Percentiles rank a stretch among this genome's conserved stretches.
Evolutionary conservation across 2,797 vertebrate genomes (phyloP).

Genomic region (Florisuga fusca): DNA sequence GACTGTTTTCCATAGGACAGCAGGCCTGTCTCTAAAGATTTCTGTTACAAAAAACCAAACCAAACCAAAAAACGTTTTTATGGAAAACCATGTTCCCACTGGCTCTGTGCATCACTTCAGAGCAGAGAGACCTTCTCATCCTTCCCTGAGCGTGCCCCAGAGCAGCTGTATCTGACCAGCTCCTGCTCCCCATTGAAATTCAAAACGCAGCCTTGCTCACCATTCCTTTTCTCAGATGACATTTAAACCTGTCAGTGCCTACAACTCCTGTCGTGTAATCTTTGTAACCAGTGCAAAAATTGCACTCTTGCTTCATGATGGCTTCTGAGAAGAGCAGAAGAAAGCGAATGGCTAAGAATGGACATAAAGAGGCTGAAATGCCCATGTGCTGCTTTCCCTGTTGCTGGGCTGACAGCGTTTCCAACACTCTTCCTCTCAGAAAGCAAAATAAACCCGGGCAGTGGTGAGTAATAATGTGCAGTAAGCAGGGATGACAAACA

Average conservation of each 20-base stretch:
- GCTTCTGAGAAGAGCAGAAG: slow-evolving; percentile 17
- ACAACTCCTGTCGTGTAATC: neutral
- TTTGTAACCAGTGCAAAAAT: slow-evolving; percentile 19
- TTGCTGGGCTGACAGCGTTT: neutral
- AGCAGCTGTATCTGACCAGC: neutral
- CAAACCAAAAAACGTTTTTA: neutral
- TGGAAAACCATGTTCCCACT: neutral
- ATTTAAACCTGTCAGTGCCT: slow-evolving; percentile 40
- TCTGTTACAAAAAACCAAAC: neutral
- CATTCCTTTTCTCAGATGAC: slow-evolving; percentile 9
- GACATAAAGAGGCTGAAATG: neutral
- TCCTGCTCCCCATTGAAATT: slow-evolving; percentile 19
- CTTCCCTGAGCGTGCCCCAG: neutral
- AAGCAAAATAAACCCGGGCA: neutral
- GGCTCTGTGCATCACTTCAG: neutral
- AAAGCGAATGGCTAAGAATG: neutral
- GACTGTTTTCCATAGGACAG: neutral
- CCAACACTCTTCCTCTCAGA: neutral
- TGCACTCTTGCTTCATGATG: neutral
- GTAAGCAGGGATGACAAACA: neutral
- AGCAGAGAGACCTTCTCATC: neutral
- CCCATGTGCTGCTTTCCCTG: neutral
- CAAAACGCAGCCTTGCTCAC: neutral
- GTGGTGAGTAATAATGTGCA: neutral
- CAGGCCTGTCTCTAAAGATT: neutral